These are phyloP conservation scores for Platycheirus albimanus DNA, from an alignment of 2,888 invertebrate species.

Conservation along the genomic window DNA sequence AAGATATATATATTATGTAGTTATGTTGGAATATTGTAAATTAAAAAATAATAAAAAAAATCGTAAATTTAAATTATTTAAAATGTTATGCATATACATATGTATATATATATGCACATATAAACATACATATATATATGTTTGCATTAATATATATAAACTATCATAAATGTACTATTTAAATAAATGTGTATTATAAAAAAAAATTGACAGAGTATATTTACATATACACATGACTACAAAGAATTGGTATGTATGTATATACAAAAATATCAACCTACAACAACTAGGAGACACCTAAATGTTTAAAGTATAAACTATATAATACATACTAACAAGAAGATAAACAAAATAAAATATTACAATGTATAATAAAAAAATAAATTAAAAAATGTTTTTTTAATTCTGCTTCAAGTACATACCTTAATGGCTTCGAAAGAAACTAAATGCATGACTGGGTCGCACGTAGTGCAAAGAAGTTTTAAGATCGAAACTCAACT, in stretches of 20 bases:
- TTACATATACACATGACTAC: constrained; percentile 18
- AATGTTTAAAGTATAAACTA: constrained; percentile 65
- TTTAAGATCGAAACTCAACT: no score
- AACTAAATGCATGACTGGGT: no score
- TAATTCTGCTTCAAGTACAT: no score
- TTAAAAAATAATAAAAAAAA: constrained; percentile 34
- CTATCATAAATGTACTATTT: constrained; percentile 79
- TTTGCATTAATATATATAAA: constrained; percentile 77
- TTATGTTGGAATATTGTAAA: constrained; percentile 46
- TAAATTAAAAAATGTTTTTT: no score
- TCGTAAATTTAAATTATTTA: constrained; percentile 49
- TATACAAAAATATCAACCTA: constrained; percentile 40
- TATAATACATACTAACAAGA: constrained; percentile 51
- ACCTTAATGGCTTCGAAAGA: no score
- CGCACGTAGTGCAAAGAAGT: no score
- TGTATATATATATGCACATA: no score
- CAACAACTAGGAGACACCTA: constrained; percentile 24
- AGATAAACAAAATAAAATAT: constrained; percentile 65
- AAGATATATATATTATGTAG: constrained; percentile 44
- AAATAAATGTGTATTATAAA: constrained; percentile 77
- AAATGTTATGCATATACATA: no score
- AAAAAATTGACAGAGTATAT: constrained; percentile 32
- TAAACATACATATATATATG: no score
- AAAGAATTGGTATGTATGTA: constrained; percentile 26
- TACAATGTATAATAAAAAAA: constrained; percentile 58